phyloP scores from a whole-genome alignment of 2,797 vertebrate genomes.

The Urocyon cinereoargenteus region DNA sequence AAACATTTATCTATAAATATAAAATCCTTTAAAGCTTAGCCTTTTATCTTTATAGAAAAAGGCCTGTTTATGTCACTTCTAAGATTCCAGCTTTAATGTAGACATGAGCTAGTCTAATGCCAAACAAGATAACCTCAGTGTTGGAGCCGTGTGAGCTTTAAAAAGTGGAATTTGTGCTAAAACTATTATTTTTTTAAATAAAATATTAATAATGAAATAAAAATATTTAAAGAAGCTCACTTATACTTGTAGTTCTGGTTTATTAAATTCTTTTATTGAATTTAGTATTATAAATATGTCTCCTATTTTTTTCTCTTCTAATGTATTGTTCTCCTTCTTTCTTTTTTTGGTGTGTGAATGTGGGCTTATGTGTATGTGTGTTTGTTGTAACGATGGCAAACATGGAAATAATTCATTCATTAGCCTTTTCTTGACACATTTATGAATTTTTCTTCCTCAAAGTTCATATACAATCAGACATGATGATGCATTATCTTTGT shows the following conservation, averaged over 20 bases:
- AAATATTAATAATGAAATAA: conserved; percentile 86
- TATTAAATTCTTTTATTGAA: conserved; percentile 65
- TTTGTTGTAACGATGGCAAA: not conserved
- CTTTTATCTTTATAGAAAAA: conserved; percentile 90
- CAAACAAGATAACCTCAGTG: conserved; percentile 88
- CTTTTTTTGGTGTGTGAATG: not conserved
- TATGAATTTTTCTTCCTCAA: conserved; percentile 73
- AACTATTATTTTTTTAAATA: conserved; percentile 86
- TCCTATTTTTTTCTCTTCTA: not conserved
- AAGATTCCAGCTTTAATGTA: conserved; percentile 89
- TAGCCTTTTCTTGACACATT: conserved; percentile 62
- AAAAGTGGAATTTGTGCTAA: conserved; percentile 86
- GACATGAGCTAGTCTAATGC: conserved; percentile 88
- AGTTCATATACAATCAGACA: conserved; percentile 60
- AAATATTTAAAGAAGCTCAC: conserved; percentile 83
- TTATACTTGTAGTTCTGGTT: conserved; percentile 71
- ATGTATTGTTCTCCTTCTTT: conserved; percentile 15
- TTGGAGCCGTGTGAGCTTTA: conserved; percentile 84
- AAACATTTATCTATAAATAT: conserved; percentile 92
- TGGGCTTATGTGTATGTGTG: not conserved
- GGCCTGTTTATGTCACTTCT: conserved; percentile 89
- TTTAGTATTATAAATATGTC: conserved; percentile 66
- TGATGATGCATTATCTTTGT: conserved; percentile 8
- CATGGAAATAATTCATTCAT: conserved; percentile 41
- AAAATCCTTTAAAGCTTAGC: conserved; percentile 90